phyloP scores from a whole-genome alignment of 2,113 vertebrate species.

The Ranitomeya imitator region DNA sequence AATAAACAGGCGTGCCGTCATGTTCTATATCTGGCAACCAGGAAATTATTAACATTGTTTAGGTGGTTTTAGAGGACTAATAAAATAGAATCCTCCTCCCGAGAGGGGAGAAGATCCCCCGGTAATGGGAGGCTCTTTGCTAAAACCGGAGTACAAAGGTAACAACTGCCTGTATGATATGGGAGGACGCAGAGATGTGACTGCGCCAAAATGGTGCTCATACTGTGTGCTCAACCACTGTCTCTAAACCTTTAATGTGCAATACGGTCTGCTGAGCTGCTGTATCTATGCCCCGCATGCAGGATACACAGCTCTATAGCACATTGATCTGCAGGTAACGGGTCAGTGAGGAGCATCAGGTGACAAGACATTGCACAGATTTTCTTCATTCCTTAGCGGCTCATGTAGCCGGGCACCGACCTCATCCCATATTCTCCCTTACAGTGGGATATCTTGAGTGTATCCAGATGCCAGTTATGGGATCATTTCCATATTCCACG shows the following conservation, averaged over 20 bases:
- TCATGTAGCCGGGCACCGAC: background rate
- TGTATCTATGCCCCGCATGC: background rate
- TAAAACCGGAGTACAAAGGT: background rate
- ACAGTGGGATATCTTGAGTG: conserved; percentile 7
- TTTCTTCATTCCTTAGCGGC: background rate
- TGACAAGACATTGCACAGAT: background rate
- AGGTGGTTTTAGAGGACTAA: conserved; percentile 14
- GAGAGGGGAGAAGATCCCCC: background rate
- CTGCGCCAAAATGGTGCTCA: no score
- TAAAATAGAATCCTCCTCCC: background rate
- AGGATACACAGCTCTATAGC: background rate
- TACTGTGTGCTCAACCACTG: background rate
- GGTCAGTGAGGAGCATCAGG: background rate
- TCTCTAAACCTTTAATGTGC: no score
- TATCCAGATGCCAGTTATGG: conserved; percentile 19
- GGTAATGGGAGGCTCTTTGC: background rate
- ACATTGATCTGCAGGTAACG: background rate
- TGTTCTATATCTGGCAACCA: conserved; percentile 25
- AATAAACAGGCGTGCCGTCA: background rate
- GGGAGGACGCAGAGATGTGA: background rate
- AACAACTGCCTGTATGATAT: background rate
- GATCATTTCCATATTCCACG: background rate
- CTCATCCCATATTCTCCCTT: background rate
- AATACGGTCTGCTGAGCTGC: background rate
- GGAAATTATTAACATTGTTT: conserved; percentile 24